Percentiles rank a stretch among this genome's conserved stretches.
phyloP scores from a whole-genome alignment of 1,140 invertebrate genomes.

The Platyscapa corneri region DNA sequence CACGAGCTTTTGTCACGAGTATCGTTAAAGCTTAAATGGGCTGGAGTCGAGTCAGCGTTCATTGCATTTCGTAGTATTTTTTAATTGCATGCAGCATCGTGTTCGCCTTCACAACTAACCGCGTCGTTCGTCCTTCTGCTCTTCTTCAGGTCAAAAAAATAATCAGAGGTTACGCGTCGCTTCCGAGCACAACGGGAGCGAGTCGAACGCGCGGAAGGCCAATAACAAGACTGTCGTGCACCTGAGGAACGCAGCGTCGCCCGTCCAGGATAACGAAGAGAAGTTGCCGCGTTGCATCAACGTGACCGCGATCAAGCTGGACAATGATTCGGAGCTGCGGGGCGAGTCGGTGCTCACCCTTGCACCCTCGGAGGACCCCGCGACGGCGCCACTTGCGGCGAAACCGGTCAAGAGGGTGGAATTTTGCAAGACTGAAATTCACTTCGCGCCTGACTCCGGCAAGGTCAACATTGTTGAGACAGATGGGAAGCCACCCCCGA shows the following conservation, averaged over 20 bases:
- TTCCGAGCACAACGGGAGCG: neutral
- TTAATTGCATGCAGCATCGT: neutral
- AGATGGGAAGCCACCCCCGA: slow-evolving; percentile 87
- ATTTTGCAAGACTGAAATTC: slow-evolving; percentile 90
- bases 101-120: neutral
- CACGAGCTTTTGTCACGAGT: neutral
- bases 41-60: neutral
- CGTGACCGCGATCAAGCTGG: slow-evolving; percentile 41
- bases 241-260: slow-evolving; percentile 52
- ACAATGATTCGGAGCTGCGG: slow-evolving; percentile 13
- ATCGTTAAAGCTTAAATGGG: neutral
- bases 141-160: neutral
- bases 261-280: slow-evolving; percentile 54
- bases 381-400: neutral
- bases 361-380: neutral
- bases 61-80: neutral
- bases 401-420: slow-evolving; percentile 81
- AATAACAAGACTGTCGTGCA: slow-evolving; percentile 60
- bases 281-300: slow-evolving; percentile 58
- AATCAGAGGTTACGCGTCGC: neutral
- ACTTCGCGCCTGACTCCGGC: slow-evolving; percentile 88
- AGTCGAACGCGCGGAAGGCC: slow-evolving; percentile 1
- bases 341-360: neutral
- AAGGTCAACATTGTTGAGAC: slow-evolving; percentile 90
- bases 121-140: neutral